Evolutionary conservation across 2,888 invertebrate genomes (phyloP), one percentile per base, ranked within the genome.

Genomic region (Pheosia gnoma): DNA sequence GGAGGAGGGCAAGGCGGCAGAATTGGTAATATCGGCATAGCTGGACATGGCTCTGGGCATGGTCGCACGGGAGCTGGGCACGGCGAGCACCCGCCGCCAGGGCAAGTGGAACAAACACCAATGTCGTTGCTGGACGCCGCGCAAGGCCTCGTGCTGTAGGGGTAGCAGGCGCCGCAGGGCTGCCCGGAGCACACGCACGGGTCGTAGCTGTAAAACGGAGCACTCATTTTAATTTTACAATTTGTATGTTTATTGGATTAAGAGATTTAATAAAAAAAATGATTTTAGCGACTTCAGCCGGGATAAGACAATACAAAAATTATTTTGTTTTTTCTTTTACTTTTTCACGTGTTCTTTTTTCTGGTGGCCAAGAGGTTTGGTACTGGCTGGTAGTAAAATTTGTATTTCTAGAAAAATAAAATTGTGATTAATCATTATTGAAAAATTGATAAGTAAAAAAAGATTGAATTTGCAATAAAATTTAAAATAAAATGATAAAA

Each of bases 1-100:
- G 91, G 91, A 0, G 92, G 92, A 10, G 92, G 91, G 60, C 92
- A 92, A 0, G 87, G 85, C 1, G 86, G 89, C 5, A 90, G 69
- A 56, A 86, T 86, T 3, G 92, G 91, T 43, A 57, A 36, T 5
- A 89, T 68, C 2, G 91, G 92, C 2, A 75, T 76, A 0, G 86
- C 72, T 0, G 86, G 85, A 59, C 87, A 88, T 0, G 88, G 91
- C 4, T 75, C 81, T 0, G 91, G 91, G 51, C 91, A 90, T 0
- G 91, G 90, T 10, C 91, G 82, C 2, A 93, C 93, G 4, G 93
- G 92, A 8, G 92, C 91, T 2, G 93, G 93, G 61, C 93, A 93
- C 0, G 93, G 82, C 0, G 91, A 90, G 67, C 93, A 93, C 1
- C 93, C 92, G 0, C 93, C 93, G 1, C 93, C 93, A 0, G 93